phyloP scores from a whole-genome alignment of 2,113 vertebrate species.

The Psilopogon haemacephalus region DNA sequence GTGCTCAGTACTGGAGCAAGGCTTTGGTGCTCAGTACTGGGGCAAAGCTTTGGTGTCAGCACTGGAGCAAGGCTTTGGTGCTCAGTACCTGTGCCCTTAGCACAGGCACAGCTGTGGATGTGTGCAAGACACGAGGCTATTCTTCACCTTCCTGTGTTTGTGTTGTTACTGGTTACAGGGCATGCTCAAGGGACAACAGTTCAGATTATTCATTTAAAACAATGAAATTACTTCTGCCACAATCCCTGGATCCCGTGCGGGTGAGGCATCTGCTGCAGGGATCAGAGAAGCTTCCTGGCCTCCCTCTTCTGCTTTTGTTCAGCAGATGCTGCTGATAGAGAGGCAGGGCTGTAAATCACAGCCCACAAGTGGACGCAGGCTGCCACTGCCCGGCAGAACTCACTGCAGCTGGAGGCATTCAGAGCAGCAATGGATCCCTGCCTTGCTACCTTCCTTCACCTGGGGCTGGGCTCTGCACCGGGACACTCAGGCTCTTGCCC shows the following conservation, averaged over 20 bases:
- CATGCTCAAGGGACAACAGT: conserved; percentile 24
- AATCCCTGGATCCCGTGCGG: conserved; percentile 37
- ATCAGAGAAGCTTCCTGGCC: conserved; percentile 54
- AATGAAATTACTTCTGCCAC: conserved; percentile 57
- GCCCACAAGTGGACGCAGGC: conserved; percentile 43
- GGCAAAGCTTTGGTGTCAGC: too few species aligned
- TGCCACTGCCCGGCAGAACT: conserved; percentile 57
- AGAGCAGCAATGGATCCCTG: conserved; percentile 55
- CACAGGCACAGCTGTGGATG: neutral
- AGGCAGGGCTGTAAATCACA: conserved; percentile 55
- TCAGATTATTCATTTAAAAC: conserved; percentile 32
- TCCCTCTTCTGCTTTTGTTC: conserved; percentile 26
- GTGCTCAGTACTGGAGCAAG: too few species aligned
- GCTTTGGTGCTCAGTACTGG: too few species aligned
- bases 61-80: neutral
- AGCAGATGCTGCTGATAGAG: conserved; percentile 69
- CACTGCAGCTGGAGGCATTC: conserved; percentile 58
- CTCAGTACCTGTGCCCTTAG: neutral
- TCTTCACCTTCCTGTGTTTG: conserved; percentile 30
- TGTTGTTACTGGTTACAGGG: conserved; percentile 26
- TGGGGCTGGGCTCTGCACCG: conserved; percentile 19
- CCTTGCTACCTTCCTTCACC: conserved; percentile 37
- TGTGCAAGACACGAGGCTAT: neutral
- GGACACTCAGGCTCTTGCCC: too few species aligned
- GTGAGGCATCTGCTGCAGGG: conserved; percentile 51